A percentile compares a stretch with the other conserved stretches of the same genome.
Conservation (phyloP, 2,113 vertebrate species). For the Dipodomys stephensi region DNA sequence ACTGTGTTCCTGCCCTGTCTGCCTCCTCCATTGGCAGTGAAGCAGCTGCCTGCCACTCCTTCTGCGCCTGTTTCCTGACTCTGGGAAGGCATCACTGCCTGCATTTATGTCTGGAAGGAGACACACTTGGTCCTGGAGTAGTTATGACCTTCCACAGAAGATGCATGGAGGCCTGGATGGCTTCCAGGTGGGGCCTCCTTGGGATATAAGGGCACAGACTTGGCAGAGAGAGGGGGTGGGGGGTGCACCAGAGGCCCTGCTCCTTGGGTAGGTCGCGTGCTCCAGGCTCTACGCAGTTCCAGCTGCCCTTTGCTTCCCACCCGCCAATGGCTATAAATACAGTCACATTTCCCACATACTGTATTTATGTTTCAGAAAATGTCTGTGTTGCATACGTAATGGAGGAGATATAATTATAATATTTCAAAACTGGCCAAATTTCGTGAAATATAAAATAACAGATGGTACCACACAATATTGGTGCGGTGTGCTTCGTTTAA, state of each 20-base stretch:
- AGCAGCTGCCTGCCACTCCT: neutral
- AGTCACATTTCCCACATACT: constrained; percentile 84
- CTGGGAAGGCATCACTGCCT: accelerated
- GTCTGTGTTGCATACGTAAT: constrained; percentile 87
- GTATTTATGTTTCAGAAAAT: constrained; percentile 84
- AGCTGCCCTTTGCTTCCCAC: constrained; percentile 79
- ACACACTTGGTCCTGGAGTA: neutral
- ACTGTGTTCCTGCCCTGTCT: accelerated
- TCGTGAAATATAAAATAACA: constrained; percentile 88
- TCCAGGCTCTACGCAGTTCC: neutral
- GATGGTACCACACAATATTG: constrained; percentile 89
- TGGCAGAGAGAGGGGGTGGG: no score
- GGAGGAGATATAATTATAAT: constrained; percentile 88
- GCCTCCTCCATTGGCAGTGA: accelerated
- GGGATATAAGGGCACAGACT: no score
- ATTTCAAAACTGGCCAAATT: constrained; percentile 87
- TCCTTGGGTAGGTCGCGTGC: neutral
- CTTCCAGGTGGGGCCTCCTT: neutral
- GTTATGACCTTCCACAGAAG: neutral
- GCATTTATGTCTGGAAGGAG: accelerated
- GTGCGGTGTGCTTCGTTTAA: constrained; percentile 83
- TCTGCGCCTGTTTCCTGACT: accelerated
- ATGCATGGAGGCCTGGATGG: accelerated
- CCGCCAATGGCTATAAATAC: constrained; percentile 80
- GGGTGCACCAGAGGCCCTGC: neutral